Conservation (phyloP, 2,113 vertebrate genomes). For the Rallus limicola region DNA sequence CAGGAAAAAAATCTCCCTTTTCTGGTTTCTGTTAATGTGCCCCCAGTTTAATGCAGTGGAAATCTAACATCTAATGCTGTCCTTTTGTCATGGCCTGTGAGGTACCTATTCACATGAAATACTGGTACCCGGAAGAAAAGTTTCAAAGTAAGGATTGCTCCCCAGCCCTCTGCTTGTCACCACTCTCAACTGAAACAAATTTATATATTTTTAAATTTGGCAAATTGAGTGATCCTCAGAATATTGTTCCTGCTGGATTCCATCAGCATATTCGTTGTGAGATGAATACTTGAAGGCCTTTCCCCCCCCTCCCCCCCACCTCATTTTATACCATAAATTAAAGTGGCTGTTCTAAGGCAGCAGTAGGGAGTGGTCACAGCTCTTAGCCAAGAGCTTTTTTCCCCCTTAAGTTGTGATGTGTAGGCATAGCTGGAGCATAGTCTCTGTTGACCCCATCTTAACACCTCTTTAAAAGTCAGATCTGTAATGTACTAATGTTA, state of each 20-base stretch:
- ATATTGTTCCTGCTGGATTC: background rate
- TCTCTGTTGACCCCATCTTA: background rate
- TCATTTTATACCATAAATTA: background rate
- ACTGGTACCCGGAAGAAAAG: background rate
- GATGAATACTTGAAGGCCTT: background rate
- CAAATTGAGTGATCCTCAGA: background rate
- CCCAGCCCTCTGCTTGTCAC: background rate
- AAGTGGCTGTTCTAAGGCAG: background rate
- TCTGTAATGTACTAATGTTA: background rate
- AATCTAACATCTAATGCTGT: background rate
- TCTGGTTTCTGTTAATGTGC: background rate
- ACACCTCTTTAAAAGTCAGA: background rate
- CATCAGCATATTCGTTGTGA: background rate
- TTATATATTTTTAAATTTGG: background rate
- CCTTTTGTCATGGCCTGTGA: background rate
- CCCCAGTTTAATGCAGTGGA: background rate
- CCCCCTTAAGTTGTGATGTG: background rate
- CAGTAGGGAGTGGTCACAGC: background rate
- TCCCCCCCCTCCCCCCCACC: too few relatives aligned
- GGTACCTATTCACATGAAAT: background rate
- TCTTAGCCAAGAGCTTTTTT: background rate
- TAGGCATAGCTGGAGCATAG: background rate
- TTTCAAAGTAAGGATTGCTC: background rate
- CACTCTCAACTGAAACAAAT: background rate
- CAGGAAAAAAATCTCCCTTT: background rate